Evolutionary conservation across 2,113 vertebrate species (phyloP).

Genomic region (Lynx canadensis): DNA sequence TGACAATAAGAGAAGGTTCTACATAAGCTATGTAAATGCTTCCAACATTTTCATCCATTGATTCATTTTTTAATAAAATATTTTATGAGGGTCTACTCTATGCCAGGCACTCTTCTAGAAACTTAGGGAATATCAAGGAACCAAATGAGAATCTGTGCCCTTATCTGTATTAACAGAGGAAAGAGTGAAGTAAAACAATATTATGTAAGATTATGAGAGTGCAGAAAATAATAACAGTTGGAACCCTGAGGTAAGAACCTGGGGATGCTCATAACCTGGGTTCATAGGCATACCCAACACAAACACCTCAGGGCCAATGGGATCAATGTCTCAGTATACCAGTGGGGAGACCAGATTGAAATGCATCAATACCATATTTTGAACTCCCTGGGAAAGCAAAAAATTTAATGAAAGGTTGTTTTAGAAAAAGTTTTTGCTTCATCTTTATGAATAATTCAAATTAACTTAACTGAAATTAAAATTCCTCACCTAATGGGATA

Average conservation of each 20-base stretch:
- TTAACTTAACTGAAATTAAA: background rate
- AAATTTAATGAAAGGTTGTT: background rate
- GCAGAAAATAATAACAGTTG: background rate
- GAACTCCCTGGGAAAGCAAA: background rate
- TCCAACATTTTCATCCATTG: background rate
- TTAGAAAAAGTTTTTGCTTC: background rate
- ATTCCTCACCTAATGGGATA: background rate
- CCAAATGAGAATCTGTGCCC: background rate
- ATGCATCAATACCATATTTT: background rate
- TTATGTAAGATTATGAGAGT: background rate
- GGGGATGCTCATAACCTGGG: background rate
- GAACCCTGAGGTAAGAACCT: background rate
- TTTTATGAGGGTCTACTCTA: background rate
- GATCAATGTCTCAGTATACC: background rate
- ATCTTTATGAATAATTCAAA: background rate
- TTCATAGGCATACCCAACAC: background rate
- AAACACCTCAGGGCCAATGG: rapidly evolving
- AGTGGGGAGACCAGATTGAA: background rate
- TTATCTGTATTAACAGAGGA: background rate
- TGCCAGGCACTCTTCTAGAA: background rate
- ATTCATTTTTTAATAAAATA: background rate
- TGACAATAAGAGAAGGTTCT: background rate
- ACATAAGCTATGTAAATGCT: background rate
- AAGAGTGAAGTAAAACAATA: background rate
- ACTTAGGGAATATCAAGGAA: background rate